A percentile compares a stretch with the other conserved stretches of the same genome.
phyloP scores from a whole-genome alignment of 1,140 invertebrate genomes.

The Drosophila grimshawi region DNA sequence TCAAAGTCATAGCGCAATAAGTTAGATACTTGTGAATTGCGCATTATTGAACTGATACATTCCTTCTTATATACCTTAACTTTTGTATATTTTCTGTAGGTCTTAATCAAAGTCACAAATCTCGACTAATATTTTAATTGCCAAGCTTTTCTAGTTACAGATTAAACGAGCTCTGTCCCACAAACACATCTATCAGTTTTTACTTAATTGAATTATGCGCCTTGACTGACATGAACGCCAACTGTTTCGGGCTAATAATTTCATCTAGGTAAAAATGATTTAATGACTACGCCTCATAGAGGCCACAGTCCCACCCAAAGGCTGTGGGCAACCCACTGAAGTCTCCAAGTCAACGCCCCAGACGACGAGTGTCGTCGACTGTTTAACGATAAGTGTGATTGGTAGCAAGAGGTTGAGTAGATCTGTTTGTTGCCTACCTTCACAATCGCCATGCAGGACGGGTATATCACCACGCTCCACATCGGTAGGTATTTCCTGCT shows the following conservation, averaged over 20 bases:
- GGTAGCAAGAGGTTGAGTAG: constrained; percentile 14
- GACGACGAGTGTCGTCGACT: constrained; percentile 48
- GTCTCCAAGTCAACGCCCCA: constrained; percentile 36
- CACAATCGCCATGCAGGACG: constrained; percentile 88
- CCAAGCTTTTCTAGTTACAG: background rate
- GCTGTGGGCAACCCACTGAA: constrained; percentile 40
- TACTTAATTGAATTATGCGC: constrained; percentile 72
- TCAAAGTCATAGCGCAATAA: background rate
- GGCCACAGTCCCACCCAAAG: constrained; percentile 30
- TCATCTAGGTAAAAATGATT: constrained; percentile 50
- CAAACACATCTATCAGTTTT: constrained; percentile 12
- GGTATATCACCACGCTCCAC: constrained; percentile 90
- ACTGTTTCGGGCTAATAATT: constrained; percentile 61
- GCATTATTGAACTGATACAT: too few relatives aligned
- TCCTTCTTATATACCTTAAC: too few relatives aligned
- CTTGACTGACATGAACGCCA: constrained; percentile 65
- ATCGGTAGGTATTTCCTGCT: constrained; percentile 79
- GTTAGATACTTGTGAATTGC: too few relatives aligned
- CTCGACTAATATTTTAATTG: background rate
- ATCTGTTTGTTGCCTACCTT: constrained; percentile 84
- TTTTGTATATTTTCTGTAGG: too few relatives aligned
- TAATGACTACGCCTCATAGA: constrained; percentile 24
- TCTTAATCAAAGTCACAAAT: too few relatives aligned
- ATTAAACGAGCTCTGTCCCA: background rate
- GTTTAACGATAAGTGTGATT: constrained; percentile 54